Base-by-base conservation (phyloP, 1,140 invertebrate species). In the Sycophaga agraensis region DNA sequence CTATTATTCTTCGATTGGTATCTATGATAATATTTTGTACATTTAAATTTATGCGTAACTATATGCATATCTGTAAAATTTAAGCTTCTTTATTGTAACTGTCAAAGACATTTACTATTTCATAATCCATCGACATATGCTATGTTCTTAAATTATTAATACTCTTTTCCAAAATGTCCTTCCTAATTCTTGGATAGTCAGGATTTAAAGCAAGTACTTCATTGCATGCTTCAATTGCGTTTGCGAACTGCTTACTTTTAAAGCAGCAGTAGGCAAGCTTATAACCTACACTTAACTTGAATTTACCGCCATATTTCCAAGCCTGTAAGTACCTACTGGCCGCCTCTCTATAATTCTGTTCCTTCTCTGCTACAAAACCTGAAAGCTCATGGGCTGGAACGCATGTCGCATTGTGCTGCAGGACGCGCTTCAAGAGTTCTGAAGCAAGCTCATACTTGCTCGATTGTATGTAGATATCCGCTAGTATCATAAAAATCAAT, bases 161-260 rank as follows among this genome's bases (percentile, higher is more conserved):
- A n/a, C 93, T 92, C 79, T 98, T 98, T 63, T 98, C 95, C 26
- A 97, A 82, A 67, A 99, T 93, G 63, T 98, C 96, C 75, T 96
- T 97, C 61, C 86, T 88, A 6, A 98, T 91, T 66, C 92, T 91
- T 0, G 93, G 90, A 82, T 95, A 97, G 66, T 96, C 91, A 0
- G 94, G 91, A 79, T 90, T 90, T 39, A 86, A 81, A 61, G 86
- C 87, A 5, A 97, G 73, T 5, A 98, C 90, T 66, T 90, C 85
- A 62, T 96, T 89, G 62, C 91, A 91, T 1, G 91, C 85, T 70
- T 94, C 90, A 68, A 97, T 93, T 1, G 86, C 86, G 71, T 96
- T 92, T 0, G 93, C 91, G 74, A 89, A 95, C 57, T 89, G 83
- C 77, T 96, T 97, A 2, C 89, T 89, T 76, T 98, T 99, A 74